Percentiles rank a stretch among this genome's conserved stretches.
Evolutionary conservation across 2,113 vertebrate genomes (phyloP).

Genomic region (Myotis yumanensis): DNA sequence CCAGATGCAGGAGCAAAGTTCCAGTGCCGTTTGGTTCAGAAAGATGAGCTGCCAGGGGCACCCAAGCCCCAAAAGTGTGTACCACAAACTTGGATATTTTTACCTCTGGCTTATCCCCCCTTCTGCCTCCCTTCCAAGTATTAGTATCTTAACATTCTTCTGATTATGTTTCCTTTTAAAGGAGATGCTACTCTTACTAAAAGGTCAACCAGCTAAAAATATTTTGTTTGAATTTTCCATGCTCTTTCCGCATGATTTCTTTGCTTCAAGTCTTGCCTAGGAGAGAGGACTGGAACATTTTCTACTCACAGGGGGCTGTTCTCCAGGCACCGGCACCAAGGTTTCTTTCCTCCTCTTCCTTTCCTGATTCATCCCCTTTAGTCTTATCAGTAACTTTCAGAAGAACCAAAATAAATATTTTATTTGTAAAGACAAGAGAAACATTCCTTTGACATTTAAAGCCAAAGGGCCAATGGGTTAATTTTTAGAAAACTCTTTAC

Average conservation of each 20-base stretch:
- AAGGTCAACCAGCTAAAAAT: slow-evolving; percentile 73
- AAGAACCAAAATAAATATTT: slow-evolving; percentile 25
- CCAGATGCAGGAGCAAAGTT: neutral
- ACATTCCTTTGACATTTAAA: slow-evolving; percentile 11
- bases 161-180: slow-evolving; percentile 68
- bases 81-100: neutral
- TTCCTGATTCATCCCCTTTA: neutral
- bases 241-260: slow-evolving; percentile 49
- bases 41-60: neutral
- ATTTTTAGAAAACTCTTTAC: neutral
- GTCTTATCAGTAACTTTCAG: slow-evolving; percentile 43
- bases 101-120: neutral
- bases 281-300: slow-evolving; percentile 64
- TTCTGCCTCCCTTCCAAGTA: neutral
- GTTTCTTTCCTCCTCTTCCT: slow-evolving; percentile 49
- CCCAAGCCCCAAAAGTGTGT: neutral
- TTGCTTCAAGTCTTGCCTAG: slow-evolving; percentile 28
- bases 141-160: slow-evolving; percentile 58
- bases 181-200: slow-evolving; percentile 59
- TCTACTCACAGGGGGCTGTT: slow-evolving; percentile 15
- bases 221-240: slow-evolving; percentile 64
- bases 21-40: neutral
- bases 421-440: slow-evolving; percentile 34
- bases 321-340: slow-evolving; percentile 40
- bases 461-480: neutral